phyloP scores from a whole-genome alignment of 2,797 vertebrate species.

The Rallus crepitans region DNA sequence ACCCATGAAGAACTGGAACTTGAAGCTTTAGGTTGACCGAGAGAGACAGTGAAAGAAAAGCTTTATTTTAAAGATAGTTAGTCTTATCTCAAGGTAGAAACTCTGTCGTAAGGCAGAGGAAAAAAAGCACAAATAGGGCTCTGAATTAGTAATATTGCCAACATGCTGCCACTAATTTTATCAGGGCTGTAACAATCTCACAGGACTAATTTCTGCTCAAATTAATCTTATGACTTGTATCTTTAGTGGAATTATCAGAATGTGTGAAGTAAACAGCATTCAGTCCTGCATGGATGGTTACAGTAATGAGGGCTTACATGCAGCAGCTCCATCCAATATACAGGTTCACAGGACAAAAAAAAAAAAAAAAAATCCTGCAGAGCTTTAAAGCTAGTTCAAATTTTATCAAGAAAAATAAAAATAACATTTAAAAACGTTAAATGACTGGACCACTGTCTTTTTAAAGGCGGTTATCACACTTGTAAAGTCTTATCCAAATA shows the following conservation, averaged over 20 bases:
- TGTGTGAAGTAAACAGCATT: neutral
- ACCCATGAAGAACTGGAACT: neutral
- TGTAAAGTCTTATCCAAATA: neutral
- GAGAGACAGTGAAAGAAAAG: neutral
- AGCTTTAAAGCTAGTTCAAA: neutral
- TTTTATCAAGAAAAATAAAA: neutral
- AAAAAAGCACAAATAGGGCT: neutral
- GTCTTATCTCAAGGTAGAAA: neutral
- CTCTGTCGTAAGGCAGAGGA: neutral
- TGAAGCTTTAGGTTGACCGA: neutral
- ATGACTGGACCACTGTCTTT: neutral
- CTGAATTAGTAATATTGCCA: neutral
- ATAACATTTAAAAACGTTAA: neutral
- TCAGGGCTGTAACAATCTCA: neutral
- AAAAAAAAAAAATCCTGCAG: neutral
- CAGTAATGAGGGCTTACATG: neutral
- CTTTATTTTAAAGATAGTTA: neutral
- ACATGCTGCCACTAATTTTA: neutral
- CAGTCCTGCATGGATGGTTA: neutral
- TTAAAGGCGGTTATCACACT: neutral
- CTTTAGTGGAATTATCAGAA: neutral
- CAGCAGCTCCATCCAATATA: neutral
- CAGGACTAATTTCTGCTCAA: neutral
- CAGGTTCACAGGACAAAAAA: neutral
- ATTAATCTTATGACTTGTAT: neutral